These are phyloP conservation scores for Cuniculus paca DNA, from an alignment of 2,797 vertebrate genomes.

Conservation along the genomic window DNA sequence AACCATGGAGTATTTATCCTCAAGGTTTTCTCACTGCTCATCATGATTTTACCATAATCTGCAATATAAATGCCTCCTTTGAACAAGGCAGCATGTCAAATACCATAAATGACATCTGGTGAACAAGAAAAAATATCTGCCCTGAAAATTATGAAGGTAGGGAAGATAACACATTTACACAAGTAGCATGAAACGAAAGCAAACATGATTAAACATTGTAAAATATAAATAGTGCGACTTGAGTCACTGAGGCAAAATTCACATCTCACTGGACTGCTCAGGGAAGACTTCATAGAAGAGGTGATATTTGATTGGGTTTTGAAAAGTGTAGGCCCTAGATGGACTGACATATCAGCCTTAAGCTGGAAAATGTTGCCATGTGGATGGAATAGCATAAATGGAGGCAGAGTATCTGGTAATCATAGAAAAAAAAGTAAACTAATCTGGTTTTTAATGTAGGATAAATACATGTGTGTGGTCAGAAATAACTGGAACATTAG, in stretches of 20 bases:
- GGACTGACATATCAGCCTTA: background rate
- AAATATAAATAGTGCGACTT: background rate
- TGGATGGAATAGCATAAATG: background rate
- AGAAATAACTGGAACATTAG: conserved; percentile 24
- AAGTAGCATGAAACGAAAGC: background rate
- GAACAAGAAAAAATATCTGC: background rate
- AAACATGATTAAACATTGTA: background rate
- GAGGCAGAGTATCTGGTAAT: background rate
- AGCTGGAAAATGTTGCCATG: background rate
- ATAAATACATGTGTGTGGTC: background rate
- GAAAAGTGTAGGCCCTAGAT: background rate
- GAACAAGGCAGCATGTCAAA: background rate
- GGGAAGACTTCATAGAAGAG: background rate
- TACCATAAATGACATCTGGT: background rate
- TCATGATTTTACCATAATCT: background rate
- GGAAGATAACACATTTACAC: background rate
- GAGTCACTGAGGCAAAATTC: background rate
- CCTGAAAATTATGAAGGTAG: background rate
- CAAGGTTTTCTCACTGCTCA: background rate
- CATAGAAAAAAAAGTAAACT: background rate
- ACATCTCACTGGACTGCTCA: background rate
- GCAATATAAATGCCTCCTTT: background rate
- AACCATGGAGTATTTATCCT: background rate
- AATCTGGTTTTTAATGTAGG: background rate
- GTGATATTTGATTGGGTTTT: background rate